Base-by-base conservation (phyloP, 1,140 invertebrate genomes). In the Aphaenogaster rudis region DNA sequence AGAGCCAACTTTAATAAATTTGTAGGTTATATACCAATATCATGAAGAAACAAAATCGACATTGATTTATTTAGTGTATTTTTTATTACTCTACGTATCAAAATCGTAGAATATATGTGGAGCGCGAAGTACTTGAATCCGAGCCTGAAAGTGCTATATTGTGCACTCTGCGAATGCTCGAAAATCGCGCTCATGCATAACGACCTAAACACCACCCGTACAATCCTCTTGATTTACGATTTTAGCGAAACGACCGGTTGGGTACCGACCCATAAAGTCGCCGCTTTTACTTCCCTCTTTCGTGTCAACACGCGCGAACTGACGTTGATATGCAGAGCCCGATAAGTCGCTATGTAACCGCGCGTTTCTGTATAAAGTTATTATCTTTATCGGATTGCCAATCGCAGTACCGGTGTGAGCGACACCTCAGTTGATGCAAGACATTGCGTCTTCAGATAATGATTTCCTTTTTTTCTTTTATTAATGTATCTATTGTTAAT, bases 351-450 rank as follows among this genome's bases (percentile, higher is more conserved):
- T 48, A 36, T 88, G 81, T 59, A 90, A 80, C 85, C 80, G 91
- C 91, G 87, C 82, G 91, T 93, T 93, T 91, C 91, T 94, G 93
- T 94, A 94, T 94, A 94, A 94, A 94, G 93, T 94, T 94, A 94
- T 94, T 94, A 94, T 91, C 84, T 90, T 93, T 94, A 95, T 94
- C 93, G 90, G 33, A 81, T 87, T 57, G 57, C 71, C 54, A 86
- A 88, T 90, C 78, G 59, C 67, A 61, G 61, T 72, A 81, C 86
- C 86, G 52, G 50, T 76, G 61, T 82, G 72, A 87, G 89, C 87
- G 88, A 92, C 91, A 88, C 78, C 79, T 90, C 81, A 84, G 17
- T 67, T 9, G 28, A 15, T 66, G n/a, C 13, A n/a, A 42, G 11
- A 69, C 72, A 50, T 66, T 36, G 71, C 77, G 82, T 86, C 63